Evolutionary conservation across 2,888 invertebrate species (phyloP), one percentile per base, ranked within the genome.

Genomic region (Latheticus oryzae): DNA sequence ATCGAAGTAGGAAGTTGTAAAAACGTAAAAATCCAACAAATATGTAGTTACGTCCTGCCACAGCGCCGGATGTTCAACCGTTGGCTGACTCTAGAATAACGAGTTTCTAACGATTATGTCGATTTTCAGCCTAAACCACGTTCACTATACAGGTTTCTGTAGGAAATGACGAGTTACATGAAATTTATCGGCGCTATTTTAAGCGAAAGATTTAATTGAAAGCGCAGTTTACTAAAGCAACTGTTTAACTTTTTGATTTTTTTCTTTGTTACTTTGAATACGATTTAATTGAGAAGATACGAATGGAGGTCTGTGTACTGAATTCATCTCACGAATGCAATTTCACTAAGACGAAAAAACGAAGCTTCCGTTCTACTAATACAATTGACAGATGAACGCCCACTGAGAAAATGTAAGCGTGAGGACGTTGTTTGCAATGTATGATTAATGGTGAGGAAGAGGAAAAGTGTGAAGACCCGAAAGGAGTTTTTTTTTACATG

Each of bases 21-120:
- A 57, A 30, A 37, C 51, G 28, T 51, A 57, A 57, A 57, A 57
- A 57, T 52, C 51, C 30, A 37, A 38, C 50, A 52, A 57, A 57
- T 57, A 57, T 57, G 45, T 45, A 30, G 51, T 43, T 43, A 43
- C 52, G 43, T 57, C 57, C 57, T 57, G 38, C 28, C 60, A 48
- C 56, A 53, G 59, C 52, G 60, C 64, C 65, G 64, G 67, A 67
- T 64, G 61, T 61, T 47, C 47, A 58, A 65, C 64, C 52, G 63
- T 65, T 61, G 54, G n/a, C n/a, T n/a, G n/a, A n/a, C 60, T 45
- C 59, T 43, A 58, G 51, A 60, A 60, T 63, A 65, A 65, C 65
- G 63, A 63, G 63, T 63, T 65, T 58, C 60, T 63, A 63, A 63
- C 63, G 65, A 65, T 61, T 63, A 65, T 65, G 52, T 52, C 57